Conservation (phyloP, 2,888 invertebrate species). For the Pardosa pseudoannulata region DNA sequence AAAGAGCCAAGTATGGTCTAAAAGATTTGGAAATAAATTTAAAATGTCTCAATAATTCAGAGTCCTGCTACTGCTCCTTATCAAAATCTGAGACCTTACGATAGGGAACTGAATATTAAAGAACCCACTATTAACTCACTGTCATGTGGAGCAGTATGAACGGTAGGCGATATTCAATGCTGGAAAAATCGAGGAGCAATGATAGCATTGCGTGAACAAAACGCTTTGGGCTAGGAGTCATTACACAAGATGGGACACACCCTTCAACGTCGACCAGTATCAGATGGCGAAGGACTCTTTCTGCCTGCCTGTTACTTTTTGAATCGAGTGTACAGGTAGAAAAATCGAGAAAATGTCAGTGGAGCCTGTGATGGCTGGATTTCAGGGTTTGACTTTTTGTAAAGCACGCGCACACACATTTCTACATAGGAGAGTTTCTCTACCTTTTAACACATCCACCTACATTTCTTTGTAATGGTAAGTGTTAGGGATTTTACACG, state of each 20-base stretch:
- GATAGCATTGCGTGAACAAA: conserved; percentile 62
- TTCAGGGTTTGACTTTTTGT: background rate
- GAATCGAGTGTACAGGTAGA: conserved; percentile 59
- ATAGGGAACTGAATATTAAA: conserved; percentile 59
- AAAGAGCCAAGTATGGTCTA: too few relatives aligned
- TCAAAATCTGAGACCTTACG: conserved; percentile 37
- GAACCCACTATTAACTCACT: conserved; percentile 38
- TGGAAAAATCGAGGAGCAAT: conserved; percentile 45
- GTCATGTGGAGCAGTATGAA: conserved; percentile 22
- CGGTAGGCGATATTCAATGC: conserved; percentile 47
- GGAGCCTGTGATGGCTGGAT: conserved; percentile 3
- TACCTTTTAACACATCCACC: too few relatives aligned
- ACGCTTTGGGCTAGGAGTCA: conserved; percentile 46
- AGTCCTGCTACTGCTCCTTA: conserved; percentile 59
- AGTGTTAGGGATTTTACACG: too few relatives aligned
- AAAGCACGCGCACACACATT: background rate
- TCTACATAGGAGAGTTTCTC: too few relatives aligned
- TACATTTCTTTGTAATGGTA: too few relatives aligned
- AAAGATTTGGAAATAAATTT: conserved; percentile 54
- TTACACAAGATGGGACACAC: conserved; percentile 50
- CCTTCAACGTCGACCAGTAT: conserved; percentile 18
- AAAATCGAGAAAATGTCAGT: conserved; percentile 62
- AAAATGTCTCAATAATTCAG: conserved; percentile 65
- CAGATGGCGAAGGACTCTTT: conserved; percentile 29
- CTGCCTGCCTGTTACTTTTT: conserved; percentile 64